Evolutionary conservation across 2,888 invertebrate genomes (phyloP).

Genomic region (Eristalis pertinax): DNA sequence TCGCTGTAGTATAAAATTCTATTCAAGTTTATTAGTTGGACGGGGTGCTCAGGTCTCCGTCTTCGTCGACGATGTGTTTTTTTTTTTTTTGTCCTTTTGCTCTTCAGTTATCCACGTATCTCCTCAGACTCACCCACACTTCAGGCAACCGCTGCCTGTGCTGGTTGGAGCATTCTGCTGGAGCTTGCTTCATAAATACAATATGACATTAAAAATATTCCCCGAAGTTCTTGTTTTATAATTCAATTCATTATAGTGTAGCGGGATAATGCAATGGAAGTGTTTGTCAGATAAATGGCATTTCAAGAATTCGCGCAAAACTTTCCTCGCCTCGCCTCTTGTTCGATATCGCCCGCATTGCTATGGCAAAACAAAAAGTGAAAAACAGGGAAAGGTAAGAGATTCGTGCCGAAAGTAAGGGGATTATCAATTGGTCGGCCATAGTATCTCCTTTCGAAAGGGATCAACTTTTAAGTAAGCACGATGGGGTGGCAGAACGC

Average conservation of each 20-base stretch:
- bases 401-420: slow-evolving; percentile 10
- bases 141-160: slow-evolving; percentile 11
- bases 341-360: not conserved
- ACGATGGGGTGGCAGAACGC: slow-evolving; percentile 10
- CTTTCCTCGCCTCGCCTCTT: not conserved
- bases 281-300: slow-evolving; percentile 62
- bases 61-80: slow-evolving; percentile 30
- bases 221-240: slow-evolving; percentile 67
- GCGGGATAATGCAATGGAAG: slow-evolving; percentile 67
- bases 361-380: not conserved
- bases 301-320: slow-evolving; percentile 58
- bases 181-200: slow-evolving; percentile 62
- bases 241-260: slow-evolving; percentile 69
- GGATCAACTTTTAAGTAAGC: slow-evolving; percentile 57
- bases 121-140: not conserved
- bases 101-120: slow-evolving; percentile 18
- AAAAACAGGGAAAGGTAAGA: slow-evolving; percentile 10
- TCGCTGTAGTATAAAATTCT: slow-evolving; percentile 57
- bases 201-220: slow-evolving; percentile 70
- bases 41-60: slow-evolving; percentile 31
- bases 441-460: slow-evolving; percentile 35
- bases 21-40: slow-evolving; percentile 46
- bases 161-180: slow-evolving; percentile 32
- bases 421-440: slow-evolving; percentile 62
- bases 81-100: slow-evolving; percentile 10